Base-by-base conservation (phyloP, 2,888 invertebrate genomes). In the Ochropleura leucogaster region DNA sequence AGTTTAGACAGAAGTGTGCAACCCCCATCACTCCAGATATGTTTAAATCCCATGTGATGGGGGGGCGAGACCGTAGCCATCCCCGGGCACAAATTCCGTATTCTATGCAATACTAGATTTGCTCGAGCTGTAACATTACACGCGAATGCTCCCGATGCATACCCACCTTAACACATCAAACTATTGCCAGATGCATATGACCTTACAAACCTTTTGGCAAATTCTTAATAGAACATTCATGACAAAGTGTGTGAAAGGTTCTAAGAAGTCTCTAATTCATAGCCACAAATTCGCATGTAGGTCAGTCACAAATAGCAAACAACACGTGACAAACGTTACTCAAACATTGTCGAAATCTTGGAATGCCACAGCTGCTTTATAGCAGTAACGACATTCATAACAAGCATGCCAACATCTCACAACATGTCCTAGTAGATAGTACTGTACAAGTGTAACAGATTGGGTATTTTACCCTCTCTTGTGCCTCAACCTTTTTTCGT, bases 231-330 rank as follows among this genome's bases (percentile, higher is more conserved):
- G 64, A 77, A 68, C 59, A 60, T 47, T 66, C 68, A 72, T 68
- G 73, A 80, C 70, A 46, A 63, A 80, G 44, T 57, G 57, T 51
- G 20, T 47, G 71, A 82, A 75, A 74, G 76, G 16, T 88, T 86
- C 87, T 85, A 49, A 72, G 90, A 88, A 89, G 65, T 73, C 72
- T 71, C 86, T 89, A 87, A 90, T 90, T 89, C 87, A 88, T 83
- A 82, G 83, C 69, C 72, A 66, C 68, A 67, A 72, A 85, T 78
- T 85, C 66, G 79, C 77, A 90, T 84, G 65, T 86, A 80, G 90
- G 90, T 87, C 88, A 85, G 66, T 59, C 80, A 63, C 51, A 84
- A 87, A 88, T 87, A 89, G 79, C 77, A 57, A 78, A n/a, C 0
- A 44, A 64, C 79, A 79, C 68, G 72, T 72, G 74, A 80, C 79